Conservation (phyloP, 30 jellyfish, hydroid and myxozoan species). For the Haliclystus octoradiatus region DNA sequence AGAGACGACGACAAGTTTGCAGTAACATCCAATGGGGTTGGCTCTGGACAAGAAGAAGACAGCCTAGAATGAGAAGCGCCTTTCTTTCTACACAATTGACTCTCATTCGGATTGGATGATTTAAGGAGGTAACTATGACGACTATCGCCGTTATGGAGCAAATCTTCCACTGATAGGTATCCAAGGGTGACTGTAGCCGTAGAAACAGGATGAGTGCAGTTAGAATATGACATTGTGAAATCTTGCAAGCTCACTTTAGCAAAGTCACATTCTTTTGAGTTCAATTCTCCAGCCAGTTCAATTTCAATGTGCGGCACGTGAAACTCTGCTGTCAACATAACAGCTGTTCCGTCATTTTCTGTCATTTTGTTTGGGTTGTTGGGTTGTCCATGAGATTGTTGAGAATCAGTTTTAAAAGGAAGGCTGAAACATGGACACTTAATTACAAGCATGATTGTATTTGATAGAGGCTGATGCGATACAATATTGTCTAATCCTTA, state of each 20-base stretch:
- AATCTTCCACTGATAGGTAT: conserved; percentile 58
- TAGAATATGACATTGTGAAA: conserved; percentile 37
- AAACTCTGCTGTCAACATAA: conserved; percentile 49
- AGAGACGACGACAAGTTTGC: conserved; percentile 36
- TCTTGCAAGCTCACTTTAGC: conserved; percentile 53
- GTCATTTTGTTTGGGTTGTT: too few relatives aligned
- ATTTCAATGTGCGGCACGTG: conserved; percentile 38
- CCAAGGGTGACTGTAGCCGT: conserved; percentile 46
- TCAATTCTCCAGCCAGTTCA: conserved; percentile 64
- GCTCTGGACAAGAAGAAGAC: conserved; percentile 64
- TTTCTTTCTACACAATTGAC: neutral
- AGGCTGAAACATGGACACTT: too few relatives aligned
- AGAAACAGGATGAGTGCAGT: conserved; percentile 23
- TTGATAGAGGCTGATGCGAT: too few relatives aligned
- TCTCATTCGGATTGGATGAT: conserved; percentile 16
- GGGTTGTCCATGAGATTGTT: too few relatives aligned
- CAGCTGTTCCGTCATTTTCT: too few relatives aligned
- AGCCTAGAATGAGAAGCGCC: conserved; percentile 20
- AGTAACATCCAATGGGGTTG: conserved; percentile 8
- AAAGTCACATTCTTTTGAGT: conserved; percentile 60
- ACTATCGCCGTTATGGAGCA: conserved; percentile 56
- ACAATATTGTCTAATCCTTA: neutral
- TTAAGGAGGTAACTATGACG: conserved; percentile 49
- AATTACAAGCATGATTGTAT: too few relatives aligned
- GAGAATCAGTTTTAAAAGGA: too few relatives aligned